Evolutionary conservation across 2,797 vertebrate genomes (phyloP), one percentile per base, ranked within the genome.

Genomic region (Naso thynnoides): DNA sequence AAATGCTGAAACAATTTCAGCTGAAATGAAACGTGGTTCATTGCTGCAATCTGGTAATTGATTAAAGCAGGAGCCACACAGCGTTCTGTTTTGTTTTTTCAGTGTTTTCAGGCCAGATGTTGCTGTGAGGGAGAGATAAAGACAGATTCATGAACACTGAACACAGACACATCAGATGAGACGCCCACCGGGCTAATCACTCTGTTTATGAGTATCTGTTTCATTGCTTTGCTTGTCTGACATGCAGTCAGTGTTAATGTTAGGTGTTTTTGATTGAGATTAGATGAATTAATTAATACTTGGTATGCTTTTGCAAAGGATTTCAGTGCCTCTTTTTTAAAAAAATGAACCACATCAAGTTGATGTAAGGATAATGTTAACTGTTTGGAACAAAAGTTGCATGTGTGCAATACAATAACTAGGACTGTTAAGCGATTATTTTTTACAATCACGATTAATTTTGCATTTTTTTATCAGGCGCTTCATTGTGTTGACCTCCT

Each of bases 111-210:
- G 70, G 38, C 61, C 86, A 89, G 84, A 88, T 81, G 80, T 60
- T 65, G 68, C 70, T 86, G 81, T 88, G 71, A 85, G 79, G 76
- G 58, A 86, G 79, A 70, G 69, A 82, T 73, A 83, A 86, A 86
- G 49, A 73, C 70, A 82, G 70, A 78, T 78, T 73, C 64, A 84
- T 76, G 71, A 82, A 83, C 59, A 75, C 76, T 69, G 82, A 87
- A 91, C 63, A 74, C 71, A 86, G 85, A 87, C 83, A 87, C 85
- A 90, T 89, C 73, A 84, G 79, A 82, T 86, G 78, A 59, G 50
- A 74, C 66, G 45, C 56, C 41, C 55, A 45, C 29, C 52, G 58
- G 69, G 71, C 64, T 75, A 78, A 79, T 84, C 57, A 19, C 66
- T 61, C 57, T 73, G 66, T 86, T 84, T 73, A 81, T 57, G 60